Evolutionary conservation across 2,888 invertebrate genomes (phyloP).

Genomic region (Troglohyphantes excavatus): DNA sequence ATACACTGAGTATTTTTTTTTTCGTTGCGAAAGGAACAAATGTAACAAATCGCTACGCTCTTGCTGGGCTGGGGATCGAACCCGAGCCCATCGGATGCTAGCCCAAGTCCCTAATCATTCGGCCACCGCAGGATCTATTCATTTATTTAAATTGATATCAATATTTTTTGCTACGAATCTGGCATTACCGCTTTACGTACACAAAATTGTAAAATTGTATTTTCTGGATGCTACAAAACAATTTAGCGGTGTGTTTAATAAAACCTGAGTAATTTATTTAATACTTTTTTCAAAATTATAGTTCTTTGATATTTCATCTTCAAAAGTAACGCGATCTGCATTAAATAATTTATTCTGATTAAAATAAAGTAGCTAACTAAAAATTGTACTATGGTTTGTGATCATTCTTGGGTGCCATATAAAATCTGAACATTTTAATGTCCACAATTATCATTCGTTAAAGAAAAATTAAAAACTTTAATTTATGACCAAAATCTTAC

Average conservation of each 20-base stretch:
- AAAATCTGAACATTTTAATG: background rate
- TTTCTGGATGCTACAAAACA: conserved; percentile 16
- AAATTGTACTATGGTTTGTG: background rate
- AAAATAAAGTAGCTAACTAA: background rate
- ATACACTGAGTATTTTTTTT: too few relatives aligned
- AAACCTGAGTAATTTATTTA: background rate
- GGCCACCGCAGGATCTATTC: too few relatives aligned
- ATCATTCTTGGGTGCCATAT: background rate
- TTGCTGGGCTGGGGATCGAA: too few relatives aligned
- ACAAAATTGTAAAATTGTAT: conserved; percentile 43
- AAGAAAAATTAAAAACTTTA: too few relatives aligned
- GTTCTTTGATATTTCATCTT: background rate
- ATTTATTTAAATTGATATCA: too few relatives aligned
- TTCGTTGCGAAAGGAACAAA: too few relatives aligned
- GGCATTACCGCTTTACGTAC: conserved; percentile 69
- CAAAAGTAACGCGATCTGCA: background rate
- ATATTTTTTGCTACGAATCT: background rate
- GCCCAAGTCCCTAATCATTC: too few relatives aligned
- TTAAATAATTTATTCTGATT: background rate
- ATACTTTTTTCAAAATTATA: background rate
- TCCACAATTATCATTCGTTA: background rate
- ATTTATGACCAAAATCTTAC: too few relatives aligned
- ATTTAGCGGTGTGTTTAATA: conserved; percentile 7
- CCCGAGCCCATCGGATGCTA: too few relatives aligned
- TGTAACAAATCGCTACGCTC: too few relatives aligned